Percentiles rank a stretch among this genome's conserved stretches.
Evolutionary conservation across 1,140 invertebrate genomes (phyloP).

Genomic region (Tetragonula clypearis): DNA sequence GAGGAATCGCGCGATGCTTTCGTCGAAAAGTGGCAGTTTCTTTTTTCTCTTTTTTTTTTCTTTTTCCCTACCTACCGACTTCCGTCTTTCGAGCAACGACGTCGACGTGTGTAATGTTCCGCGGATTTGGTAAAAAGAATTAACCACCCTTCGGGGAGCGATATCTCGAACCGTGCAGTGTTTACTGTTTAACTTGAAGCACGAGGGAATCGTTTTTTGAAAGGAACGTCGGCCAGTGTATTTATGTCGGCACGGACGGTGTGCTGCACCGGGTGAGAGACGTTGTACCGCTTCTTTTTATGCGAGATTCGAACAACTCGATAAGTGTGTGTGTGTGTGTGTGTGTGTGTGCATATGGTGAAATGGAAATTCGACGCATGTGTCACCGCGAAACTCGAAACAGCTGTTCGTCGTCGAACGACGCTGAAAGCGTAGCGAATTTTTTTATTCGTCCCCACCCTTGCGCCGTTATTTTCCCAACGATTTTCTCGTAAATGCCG

Average conservation of each 20-base stretch:
- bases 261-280: not conserved
- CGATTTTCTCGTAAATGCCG: constrained; percentile 11
- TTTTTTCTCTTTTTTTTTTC: not conserved
- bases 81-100: not conserved
- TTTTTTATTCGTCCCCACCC: not conserved
- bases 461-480: not conserved
- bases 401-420: constrained; percentile 31
- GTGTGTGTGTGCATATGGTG: not conserved
- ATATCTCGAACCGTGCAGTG: not conserved
- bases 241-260: not conserved
- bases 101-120: not conserved
- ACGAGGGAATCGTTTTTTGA: not conserved
- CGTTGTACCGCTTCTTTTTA: not conserved
- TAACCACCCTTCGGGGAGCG: not conserved
- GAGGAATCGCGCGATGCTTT: not conserved
- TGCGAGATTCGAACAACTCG: not conserved
- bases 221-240: not conserved
- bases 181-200: not conserved
- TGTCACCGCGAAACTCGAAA: constrained; percentile 35
- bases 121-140: not conserved
- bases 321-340: not conserved
- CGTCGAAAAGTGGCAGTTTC: not conserved
- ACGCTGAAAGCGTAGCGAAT: constrained; percentile 4
- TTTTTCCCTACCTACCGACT: not conserved
- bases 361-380: constrained; percentile 46